Conservation (phyloP, 2,888 invertebrate species). For the Eupithecia subfuscata region DNA sequence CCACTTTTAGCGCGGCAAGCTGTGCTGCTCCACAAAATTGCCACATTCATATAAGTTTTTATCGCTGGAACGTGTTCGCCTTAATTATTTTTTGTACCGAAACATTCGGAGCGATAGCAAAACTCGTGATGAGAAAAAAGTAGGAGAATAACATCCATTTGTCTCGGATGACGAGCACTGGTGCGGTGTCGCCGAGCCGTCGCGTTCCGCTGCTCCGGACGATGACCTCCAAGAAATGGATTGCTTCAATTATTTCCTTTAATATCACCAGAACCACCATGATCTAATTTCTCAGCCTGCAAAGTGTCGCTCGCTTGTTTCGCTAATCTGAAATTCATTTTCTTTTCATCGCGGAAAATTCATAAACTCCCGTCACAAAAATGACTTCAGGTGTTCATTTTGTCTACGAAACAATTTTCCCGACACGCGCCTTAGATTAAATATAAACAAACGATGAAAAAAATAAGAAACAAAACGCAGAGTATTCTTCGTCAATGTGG, state of each 20-base stretch:
- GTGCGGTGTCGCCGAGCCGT: slow-evolving; percentile 52
- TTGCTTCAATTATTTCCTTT: slow-evolving; percentile 58
- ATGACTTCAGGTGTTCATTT: slow-evolving; percentile 11
- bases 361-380: slow-evolving; percentile 18
- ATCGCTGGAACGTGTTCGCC: slow-evolving; percentile 42
- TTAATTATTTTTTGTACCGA: slow-evolving; percentile 43
- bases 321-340: slow-evolving; percentile 9
- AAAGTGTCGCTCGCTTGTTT: slow-evolving; percentile 13
- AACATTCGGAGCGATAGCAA: slow-evolving; percentile 52
- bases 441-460: slow-evolving; percentile 26
- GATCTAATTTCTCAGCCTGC: slow-evolving; percentile 4
- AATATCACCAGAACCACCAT: slow-evolving; percentile 12
- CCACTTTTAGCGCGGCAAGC: slow-evolving; percentile 6
- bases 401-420: slow-evolving; percentile 17
- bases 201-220: slow-evolving; percentile 70
- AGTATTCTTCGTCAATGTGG: slow-evolving; percentile 38
- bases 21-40: slow-evolving; percentile 29
- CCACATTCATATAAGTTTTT: slow-evolving; percentile 41
- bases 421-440: slow-evolving; percentile 22
- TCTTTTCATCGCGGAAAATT: slow-evolving; percentile 14
- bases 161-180: slow-evolving; percentile 71
- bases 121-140: slow-evolving; percentile 63
- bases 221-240: slow-evolving; percentile 63
- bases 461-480: slow-evolving; percentile 24
- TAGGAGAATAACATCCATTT: slow-evolving; percentile 66